Percentiles rank a stretch among this genome's conserved stretches.
These are phyloP conservation scores for Zapus hudsonius DNA, from an alignment of 2,113 vertebrate genomes.

Conservation along the genomic window DNA sequence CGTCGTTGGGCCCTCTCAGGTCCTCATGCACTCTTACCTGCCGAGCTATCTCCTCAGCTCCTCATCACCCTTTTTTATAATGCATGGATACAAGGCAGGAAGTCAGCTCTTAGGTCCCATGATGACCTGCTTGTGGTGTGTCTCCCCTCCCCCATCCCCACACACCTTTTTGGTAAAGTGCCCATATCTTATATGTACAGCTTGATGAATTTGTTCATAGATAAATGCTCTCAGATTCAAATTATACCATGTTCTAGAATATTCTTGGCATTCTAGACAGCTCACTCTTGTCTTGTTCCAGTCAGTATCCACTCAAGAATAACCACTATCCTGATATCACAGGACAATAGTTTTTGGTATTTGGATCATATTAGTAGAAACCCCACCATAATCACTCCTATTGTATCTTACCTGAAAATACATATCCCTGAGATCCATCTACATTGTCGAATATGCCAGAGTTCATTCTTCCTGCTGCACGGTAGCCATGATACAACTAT, in stretches of 20 bases:
- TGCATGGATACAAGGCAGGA: background rate
- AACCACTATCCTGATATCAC: background rate
- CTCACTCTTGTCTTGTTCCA: background rate
- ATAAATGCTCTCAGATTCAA: background rate
- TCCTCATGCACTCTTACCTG: too few species aligned
- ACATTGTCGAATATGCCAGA: background rate
- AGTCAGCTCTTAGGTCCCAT: background rate
- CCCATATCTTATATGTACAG: background rate
- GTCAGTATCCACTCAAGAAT: background rate
- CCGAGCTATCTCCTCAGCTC: too few species aligned
- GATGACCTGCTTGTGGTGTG: background rate
- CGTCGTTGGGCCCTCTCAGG: too few species aligned
- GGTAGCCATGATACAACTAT: background rate
- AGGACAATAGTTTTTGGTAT: background rate
- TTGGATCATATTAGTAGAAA: background rate
- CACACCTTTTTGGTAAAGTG: background rate
- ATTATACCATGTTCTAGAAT: background rate
- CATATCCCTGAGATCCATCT: background rate
- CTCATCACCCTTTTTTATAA: too few species aligned
- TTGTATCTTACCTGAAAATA: background rate
- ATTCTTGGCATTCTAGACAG: background rate
- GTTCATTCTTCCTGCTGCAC: background rate
- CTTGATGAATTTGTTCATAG: background rate
- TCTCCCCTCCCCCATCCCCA: background rate
- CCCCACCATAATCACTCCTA: background rate